Percentiles rank a stretch among this genome's conserved stretches.
Evolutionary conservation across 1,140 invertebrate genomes (phyloP).

Genomic region (Heterodera carotae): DNA sequence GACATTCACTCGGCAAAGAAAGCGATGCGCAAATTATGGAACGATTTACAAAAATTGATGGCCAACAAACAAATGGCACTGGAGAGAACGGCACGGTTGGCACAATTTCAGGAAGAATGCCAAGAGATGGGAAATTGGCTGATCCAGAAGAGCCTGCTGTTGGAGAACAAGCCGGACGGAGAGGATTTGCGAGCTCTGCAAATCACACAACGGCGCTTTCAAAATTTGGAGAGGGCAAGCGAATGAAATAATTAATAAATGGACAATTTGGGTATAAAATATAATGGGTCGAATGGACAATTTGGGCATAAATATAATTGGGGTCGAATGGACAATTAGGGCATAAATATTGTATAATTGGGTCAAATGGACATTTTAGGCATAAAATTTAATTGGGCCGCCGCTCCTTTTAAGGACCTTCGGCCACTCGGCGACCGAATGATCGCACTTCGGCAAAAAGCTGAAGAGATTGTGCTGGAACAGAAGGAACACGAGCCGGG

Average conservation of each 20-base stretch:
- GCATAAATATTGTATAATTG: no score
- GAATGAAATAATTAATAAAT: no score
- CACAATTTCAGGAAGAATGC: conserved; percentile 87
- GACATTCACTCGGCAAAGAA: conserved; percentile 79
- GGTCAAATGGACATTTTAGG: no score
- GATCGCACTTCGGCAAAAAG: conserved; percentile 49
- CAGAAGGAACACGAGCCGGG: conserved; percentile 86
- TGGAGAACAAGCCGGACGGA: conserved; percentile 74
- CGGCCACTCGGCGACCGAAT: conserved; percentile 64
- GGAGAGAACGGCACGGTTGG: conserved; percentile 74
- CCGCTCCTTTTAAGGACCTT: conserved; percentile 44
- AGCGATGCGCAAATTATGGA: conserved; percentile 76
- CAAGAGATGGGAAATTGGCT: conserved; percentile 91
- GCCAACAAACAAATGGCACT: conserved; percentile 82
- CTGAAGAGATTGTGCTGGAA: conserved; percentile 76
- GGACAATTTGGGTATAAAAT: no score
- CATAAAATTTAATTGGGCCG: no score
- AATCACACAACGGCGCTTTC: conserved; percentile 81
- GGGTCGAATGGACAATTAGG: no score
- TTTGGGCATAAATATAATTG: no score
- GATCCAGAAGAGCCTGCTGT: conserved; percentile 79
- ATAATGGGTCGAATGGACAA: no score
- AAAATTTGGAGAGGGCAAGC: conserved; percentile 70
- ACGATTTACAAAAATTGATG: conserved; percentile 83
- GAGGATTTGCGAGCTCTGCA: conserved; percentile 86